Evolutionary conservation across 92 coral and sea anemone genomes (phyloP).

Genomic region (Umimayanthus chanpuru): DNA sequence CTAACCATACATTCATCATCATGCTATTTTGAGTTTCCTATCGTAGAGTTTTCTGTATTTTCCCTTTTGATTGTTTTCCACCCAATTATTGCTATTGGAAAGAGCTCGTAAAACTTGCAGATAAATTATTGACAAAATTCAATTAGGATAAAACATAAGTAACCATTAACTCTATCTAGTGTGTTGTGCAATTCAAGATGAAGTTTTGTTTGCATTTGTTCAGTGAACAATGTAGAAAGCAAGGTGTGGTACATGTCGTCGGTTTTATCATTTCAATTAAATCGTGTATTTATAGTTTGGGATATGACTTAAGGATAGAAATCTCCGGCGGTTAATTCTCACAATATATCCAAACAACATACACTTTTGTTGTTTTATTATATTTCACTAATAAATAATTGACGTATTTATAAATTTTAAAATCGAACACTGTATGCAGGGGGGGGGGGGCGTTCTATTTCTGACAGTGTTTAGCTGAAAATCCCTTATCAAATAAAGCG

Average conservation of each 20-base stretch:
- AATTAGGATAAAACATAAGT: too few relatives aligned
- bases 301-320: neutral
- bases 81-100: neutral
- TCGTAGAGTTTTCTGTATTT: neutral
- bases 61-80: neutral
- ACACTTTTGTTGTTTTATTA: neutral
- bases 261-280: neutral
- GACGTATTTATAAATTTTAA: too few relatives aligned
- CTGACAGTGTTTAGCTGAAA: too few relatives aligned
- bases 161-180: too few relatives aligned
- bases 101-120: neutral
- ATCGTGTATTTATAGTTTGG: neutral
- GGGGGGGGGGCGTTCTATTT: neutral
- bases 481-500: too few relatives aligned
- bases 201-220: neutral
- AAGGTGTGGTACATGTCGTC: neutral
- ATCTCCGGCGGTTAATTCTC: neutral
- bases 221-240: neutral
- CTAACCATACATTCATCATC: neutral
- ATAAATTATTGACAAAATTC: neutral
- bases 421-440: too few relatives aligned
- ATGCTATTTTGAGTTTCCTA: neutral
- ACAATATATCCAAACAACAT: neutral
- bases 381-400: too few relatives aligned
- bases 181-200: neutral